Conservation (phyloP, 2,797 vertebrate genomes). For the Pogonophryne albipinna region DNA sequence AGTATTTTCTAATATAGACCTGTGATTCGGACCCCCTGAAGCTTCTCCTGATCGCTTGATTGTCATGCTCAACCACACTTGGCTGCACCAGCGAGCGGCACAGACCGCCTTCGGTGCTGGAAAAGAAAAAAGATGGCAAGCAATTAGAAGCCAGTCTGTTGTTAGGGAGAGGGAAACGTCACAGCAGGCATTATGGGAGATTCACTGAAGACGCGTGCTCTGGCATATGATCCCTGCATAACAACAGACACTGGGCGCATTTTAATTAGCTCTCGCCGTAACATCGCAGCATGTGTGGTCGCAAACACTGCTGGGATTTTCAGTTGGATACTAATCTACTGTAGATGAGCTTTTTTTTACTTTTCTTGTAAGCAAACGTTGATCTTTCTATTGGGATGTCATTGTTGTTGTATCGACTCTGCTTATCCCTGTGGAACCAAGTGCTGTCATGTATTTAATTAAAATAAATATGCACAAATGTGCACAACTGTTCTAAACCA, state of each 20-base stretch:
- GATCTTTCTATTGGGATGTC: conserved; percentile 52
- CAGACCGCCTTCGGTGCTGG: conserved; percentile 58
- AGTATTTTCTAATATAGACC: conserved; percentile 36
- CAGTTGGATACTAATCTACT: conserved; percentile 60
- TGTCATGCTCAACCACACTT: conserved; percentile 79
- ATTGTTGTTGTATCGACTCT: conserved; percentile 35
- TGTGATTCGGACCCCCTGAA: conserved; percentile 48
- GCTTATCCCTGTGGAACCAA: conserved; percentile 37
- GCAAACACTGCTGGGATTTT: conserved; percentile 66
- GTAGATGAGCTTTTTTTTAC: conserved; percentile 22
- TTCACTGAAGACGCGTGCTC: conserved; percentile 77
- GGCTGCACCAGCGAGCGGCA: conserved; percentile 63
- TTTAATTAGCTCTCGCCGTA: conserved; percentile 75
- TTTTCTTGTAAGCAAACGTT: conserved; percentile 68
- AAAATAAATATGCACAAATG: conserved; percentile 15
- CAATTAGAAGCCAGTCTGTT: conserved; percentile 76
- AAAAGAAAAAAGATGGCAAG: conserved; percentile 68
- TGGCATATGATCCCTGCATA: conserved; percentile 78
- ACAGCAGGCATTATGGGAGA: conserved; percentile 78
- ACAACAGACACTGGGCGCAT: conserved; percentile 73
- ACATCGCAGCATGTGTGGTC: conserved; percentile 63
- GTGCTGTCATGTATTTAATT: conserved; percentile 15
- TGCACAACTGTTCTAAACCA: not conserved
- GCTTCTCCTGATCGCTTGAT: conserved; percentile 72
- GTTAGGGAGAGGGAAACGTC: conserved; percentile 64